Percentiles rank a stretch among this genome's conserved stretches.
Evolutionary conservation across 2,797 vertebrate species (phyloP).

Genomic region (Mus minutoides): DNA sequence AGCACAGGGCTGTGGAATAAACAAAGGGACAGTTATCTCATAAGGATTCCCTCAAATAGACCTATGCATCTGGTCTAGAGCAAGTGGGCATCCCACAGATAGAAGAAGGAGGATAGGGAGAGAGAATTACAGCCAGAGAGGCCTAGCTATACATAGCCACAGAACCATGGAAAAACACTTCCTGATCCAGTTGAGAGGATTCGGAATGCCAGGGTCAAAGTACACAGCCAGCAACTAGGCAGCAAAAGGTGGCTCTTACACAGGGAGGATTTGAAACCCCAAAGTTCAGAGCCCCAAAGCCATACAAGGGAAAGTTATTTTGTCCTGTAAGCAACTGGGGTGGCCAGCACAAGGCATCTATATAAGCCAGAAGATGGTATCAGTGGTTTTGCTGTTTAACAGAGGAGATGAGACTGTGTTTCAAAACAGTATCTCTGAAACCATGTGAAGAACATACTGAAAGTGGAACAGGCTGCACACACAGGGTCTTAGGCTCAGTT

Average conservation of each 20-base stretch:
- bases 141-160: neutral
- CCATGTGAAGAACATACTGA: neutral
- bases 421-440: conserved; percentile 20
- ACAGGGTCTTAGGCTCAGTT: neutral
- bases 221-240: neutral
- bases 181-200: neutral
- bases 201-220: neutral
- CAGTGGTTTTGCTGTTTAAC: neutral
- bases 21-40: neutral
- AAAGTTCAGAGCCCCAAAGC: neutral
- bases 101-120: neutral
- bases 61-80: neutral
- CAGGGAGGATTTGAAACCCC: neutral
- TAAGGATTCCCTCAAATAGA: neutral
- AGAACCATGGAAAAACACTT: neutral
- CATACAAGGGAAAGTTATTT: neutral
- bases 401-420: neutral
- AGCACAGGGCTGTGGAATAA: neutral
- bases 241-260: neutral
- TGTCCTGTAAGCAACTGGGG: neutral
- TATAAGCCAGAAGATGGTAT: neutral
- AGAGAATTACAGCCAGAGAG: neutral
- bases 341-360: neutral
- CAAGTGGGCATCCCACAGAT: neutral
- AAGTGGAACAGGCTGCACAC: neutral